Percentiles rank a stretch among this genome's conserved stretches.
Evolutionary conservation across 2,113 vertebrate species (phyloP).

Genomic region (Microcebus griseorufus): DNA sequence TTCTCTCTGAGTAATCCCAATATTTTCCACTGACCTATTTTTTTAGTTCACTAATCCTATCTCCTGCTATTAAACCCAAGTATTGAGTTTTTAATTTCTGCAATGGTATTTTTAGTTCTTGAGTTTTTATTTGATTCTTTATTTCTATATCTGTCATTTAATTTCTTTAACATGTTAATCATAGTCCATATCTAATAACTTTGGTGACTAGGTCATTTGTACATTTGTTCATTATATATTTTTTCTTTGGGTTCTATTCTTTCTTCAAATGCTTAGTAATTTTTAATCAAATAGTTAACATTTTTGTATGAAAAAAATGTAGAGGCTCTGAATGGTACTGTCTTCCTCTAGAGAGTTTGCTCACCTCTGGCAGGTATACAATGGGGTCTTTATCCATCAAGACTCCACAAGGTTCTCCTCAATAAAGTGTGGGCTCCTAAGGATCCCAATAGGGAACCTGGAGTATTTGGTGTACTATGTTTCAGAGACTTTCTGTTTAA

Average conservation of each 20-base stretch:
- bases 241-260: not conserved
- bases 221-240: not conserved
- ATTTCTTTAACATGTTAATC: not conserved
- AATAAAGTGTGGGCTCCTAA: not conserved
- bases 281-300: not conserved
- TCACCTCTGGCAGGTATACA: not conserved
- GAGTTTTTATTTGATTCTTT: not conserved
- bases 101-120: conserved; percentile 9
- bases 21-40: conserved; percentile 26
- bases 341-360: not conserved
- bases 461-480: not conserved
- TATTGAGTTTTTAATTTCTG: not conserved
- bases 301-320: not conserved
- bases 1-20: not conserved
- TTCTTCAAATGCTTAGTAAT: not conserved
- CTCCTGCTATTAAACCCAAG: not conserved
- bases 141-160: not conserved
- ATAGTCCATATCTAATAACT: not conserved
- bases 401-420: not conserved
- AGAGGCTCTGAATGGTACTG: not conserved
- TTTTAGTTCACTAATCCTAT: not conserved
- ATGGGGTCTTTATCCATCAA: fast-evolving
- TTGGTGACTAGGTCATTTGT: not conserved
- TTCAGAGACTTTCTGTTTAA: not conserved
- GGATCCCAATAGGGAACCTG: not conserved